Base-by-base conservation (phyloP, 2,113 vertebrate species). In the Ovis canadensis region DNA sequence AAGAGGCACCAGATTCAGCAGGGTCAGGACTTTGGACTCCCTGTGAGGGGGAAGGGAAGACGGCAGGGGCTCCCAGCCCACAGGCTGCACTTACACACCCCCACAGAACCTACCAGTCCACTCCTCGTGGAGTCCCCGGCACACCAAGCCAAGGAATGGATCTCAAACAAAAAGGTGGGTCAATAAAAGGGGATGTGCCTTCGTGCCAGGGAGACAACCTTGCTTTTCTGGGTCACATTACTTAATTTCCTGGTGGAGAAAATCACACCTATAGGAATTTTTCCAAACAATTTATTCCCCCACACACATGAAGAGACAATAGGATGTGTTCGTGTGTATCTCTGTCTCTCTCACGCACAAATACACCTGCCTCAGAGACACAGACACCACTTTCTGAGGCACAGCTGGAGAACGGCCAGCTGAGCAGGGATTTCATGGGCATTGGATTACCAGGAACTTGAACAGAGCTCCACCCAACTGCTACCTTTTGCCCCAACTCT, bases 381-480 rank as follows among this genome's bases (percentile, higher is more conserved):
- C 48, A 71, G 84, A 77, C 2, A 33, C 90, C 82, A 86, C 90
- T 88, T 95, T 86, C 55, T 33, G 94, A 83, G 87, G 55, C 74
- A 85, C 78, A 92, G 78, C 98, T 97, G 96, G 93, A 97, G 29
- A 81, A 59, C 2, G 10, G 85, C 97, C 98, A 96, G 77, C 5
- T 11, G 3, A 55, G 81, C 95, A 94, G 88, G 62, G 96, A 96
- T 97, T 98, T 97, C 88, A 80, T 31, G 33, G 81, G 97, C 86
- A 95, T 62, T 78, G 21, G 74, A 31, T 98, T 96, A 97, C 95
- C 77, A 33, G 86, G 67, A 96, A 94, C 64, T 52, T 64, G 93
- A 96, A 78, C 82, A 59, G 64, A 43, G 48, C 50, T 85, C 92
- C 11, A 43, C 62, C 64, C n/a, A 52, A 77, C 60, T 93, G 59